phyloP scores from a whole-genome alignment of 2,888 invertebrate genomes.

The Clepsis dumicolana region DNA sequence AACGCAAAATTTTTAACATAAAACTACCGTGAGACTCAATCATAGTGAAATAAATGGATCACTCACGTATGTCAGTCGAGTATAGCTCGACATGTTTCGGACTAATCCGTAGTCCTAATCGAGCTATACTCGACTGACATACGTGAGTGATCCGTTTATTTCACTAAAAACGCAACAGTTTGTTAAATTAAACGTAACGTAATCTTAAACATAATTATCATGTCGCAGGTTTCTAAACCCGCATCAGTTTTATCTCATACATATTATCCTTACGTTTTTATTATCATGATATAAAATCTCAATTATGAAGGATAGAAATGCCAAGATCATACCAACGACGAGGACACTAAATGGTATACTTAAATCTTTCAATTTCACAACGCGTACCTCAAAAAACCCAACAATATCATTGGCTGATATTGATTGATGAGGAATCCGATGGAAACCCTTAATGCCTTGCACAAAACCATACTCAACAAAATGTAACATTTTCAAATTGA shows the following conservation, averaged over 20 bases:
- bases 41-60: no score
- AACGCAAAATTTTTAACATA: no score
- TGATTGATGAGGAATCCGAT: background rate
- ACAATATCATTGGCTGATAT: background rate
- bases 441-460: constrained; percentile 14
- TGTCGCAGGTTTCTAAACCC: background rate
- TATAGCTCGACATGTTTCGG: no score
- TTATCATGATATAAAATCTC: background rate
- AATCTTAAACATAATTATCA: no score
- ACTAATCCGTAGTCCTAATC: no score
- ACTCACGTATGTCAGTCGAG: no score
- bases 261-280: background rate
- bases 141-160: no score
- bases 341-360: constrained; percentile 22
- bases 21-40: no score
- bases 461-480: constrained; percentile 30
- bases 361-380: constrained; percentile 30
- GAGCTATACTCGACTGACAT: no score
- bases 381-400: constrained; percentile 11
- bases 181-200: no score
- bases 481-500: constrained; percentile 1
- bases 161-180: no score
- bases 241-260: background rate
- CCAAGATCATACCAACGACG: background rate
- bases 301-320: constrained; percentile 13